These are phyloP conservation scores for Fabriciana adippe DNA, from an alignment of 2,888 invertebrate species.

Conservation along the genomic window DNA sequence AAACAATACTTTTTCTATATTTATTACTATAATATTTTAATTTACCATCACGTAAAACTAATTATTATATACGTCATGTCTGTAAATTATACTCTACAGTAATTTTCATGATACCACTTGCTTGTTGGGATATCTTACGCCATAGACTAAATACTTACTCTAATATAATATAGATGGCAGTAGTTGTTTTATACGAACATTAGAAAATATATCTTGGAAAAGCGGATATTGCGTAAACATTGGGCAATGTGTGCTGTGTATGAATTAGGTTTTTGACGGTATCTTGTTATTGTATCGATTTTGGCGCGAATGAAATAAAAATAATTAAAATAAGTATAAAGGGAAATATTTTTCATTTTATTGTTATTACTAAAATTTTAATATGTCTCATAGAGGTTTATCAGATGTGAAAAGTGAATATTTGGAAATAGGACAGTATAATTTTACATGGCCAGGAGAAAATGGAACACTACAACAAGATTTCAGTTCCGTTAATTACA, in stretches of 20 bases:
- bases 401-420: constrained; percentile 63
- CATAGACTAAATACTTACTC: constrained; percentile 4
- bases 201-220: constrained; percentile 11
- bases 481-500: constrained; percentile 71
- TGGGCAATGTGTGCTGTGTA: too few relatives aligned
- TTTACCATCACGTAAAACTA: too few relatives aligned
- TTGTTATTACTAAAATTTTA: constrained; percentile 28
- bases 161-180: not conserved
- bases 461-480: constrained; percentile 75
- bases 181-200: not conserved
- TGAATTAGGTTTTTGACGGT: not conserved
- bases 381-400: constrained; percentile 58
- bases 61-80: too few relatives aligned
- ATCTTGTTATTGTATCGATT: constrained; percentile 50
- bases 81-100: too few relatives aligned
- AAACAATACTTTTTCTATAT: too few relatives aligned
- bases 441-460: constrained; percentile 78
- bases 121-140: too few relatives aligned
- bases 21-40: too few relatives aligned
- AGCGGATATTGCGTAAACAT: constrained; percentile 22
- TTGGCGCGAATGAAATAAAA: constrained; percentile 56
- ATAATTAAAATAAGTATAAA: constrained; percentile 18
- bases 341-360: not conserved
- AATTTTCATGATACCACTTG: too few relatives aligned
- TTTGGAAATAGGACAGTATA: constrained; percentile 72